These are phyloP conservation scores for Eutrigla gurnardus DNA, from an alignment of 2,797 vertebrate genomes.

Conservation along the genomic window DNA sequence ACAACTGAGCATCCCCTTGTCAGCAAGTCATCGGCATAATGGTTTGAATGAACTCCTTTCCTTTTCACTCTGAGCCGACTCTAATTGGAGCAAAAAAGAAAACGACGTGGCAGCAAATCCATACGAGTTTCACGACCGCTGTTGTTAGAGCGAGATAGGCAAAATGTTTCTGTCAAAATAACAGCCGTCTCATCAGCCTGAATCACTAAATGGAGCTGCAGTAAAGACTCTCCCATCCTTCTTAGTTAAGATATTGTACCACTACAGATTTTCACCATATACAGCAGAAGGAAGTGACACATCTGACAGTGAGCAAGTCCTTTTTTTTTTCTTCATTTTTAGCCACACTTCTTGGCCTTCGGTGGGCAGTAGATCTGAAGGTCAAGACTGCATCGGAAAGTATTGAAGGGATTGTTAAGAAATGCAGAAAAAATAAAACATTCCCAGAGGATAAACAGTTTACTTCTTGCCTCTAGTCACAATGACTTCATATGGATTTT, in stretches of 20 bases:
- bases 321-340: background rate
- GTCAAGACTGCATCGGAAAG: background rate
- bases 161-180: slow-evolving; percentile 56
- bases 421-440: too few relatives aligned
- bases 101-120: slow-evolving; percentile 62
- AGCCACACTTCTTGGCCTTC: background rate
- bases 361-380: background rate
- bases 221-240: slow-evolving; percentile 4
- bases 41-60: slow-evolving; percentile 36
- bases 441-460: background rate
- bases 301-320: slow-evolving; percentile 8
- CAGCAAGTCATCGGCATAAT: slow-evolving; percentile 53
- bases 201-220: slow-evolving; percentile 4
- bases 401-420: background rate
- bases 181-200: slow-evolving; percentile 28
- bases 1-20: slow-evolving; percentile 39
- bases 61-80: slow-evolving; percentile 8
- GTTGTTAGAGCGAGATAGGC: slow-evolving; percentile 40
- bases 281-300: slow-evolving; percentile 13
- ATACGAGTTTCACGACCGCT: slow-evolving; percentile 28
- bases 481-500: background rate
- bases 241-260: slow-evolving; percentile 9
- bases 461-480: background rate
- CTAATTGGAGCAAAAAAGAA: slow-evolving; percentile 58
- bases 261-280: background rate